A percentile compares a stretch with the other conserved stretches of the same genome.
These are phyloP conservation scores for Cercopithecus petaurista DNA, from an alignment of 2,797 vertebrate genomes.

Conservation along the genomic window DNA sequence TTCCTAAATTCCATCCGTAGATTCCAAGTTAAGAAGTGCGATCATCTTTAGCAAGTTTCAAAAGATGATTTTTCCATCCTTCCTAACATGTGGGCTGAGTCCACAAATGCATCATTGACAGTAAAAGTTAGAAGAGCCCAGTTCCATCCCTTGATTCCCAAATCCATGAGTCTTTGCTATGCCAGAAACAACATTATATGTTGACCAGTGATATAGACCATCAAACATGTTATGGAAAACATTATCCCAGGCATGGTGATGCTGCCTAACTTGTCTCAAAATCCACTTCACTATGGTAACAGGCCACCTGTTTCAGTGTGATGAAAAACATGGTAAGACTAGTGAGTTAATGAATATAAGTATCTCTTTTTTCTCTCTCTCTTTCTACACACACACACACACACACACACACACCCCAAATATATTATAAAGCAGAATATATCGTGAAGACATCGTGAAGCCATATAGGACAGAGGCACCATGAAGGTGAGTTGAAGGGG, in stretches of 20 bases:
- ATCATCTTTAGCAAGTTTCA: neutral
- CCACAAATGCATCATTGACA: neutral
- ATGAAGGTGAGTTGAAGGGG: neutral
- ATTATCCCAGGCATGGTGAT: neutral
- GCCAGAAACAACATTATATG: neutral
- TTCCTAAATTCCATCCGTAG: neutral
- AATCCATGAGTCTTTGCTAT: neutral
- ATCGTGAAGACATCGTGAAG: neutral
- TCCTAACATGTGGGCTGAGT: neutral
- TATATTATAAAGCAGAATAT: neutral
- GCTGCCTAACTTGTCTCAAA: neutral
- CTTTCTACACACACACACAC: no score
- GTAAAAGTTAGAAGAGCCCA: neutral
- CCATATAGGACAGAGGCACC: neutral
- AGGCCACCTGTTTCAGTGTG: neutral
- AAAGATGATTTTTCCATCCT: neutral
- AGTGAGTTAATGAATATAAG: neutral
- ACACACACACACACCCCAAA: fast-evolving
- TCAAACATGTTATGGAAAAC: no score
- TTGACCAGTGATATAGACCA: neutral
- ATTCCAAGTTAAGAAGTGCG: neutral
- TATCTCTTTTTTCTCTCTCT: no score
- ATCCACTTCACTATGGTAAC: neutral
- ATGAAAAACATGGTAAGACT: neutral
- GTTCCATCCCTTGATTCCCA: neutral